Evolutionary conservation across 2,797 vertebrate species (phyloP), one percentile per base, ranked within the genome.

Genomic region (Rhabdomys pumilio): DNA sequence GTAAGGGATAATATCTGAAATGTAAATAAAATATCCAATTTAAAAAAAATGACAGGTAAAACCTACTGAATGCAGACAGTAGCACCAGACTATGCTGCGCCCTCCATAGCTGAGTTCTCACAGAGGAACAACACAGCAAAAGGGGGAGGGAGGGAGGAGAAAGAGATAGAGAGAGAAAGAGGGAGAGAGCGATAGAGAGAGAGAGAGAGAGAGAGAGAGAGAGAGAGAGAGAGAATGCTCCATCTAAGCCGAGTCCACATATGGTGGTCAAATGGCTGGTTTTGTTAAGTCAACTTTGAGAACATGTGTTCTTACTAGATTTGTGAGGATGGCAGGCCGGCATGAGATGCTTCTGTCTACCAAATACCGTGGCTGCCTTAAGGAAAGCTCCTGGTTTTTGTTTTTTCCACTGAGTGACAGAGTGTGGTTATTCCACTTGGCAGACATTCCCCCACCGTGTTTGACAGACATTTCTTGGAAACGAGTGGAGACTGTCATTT

Each of bases 391-490:
- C 4, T 57, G 38, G 14, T 1, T 1, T 72, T 72, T 38, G 34
- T 0, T 8, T 38, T 29, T 1, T 75, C 79, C 29, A 92, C 80
- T 81, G 72, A 84, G 8, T 72, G 80, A 92, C 67, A 76, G 77
- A 76, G 80, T 72, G 17, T 79, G 79, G 63, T 81, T 94, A 44
- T 81, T 95, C 31, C 73, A 26, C 19, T 73, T 81, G 83, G 79
- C 83, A 96, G 79, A 85, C 22, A 82, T 86, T 96, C 96, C 75
- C 91, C 92, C 75, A 61, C 72, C 73, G n/a, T 95, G 57, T 95
- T 97, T 87, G 89, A 93, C 83, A 97, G 89, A 83, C 31, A 57
- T 89, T 97, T 92, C 80, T 96, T 97, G 79, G 93, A 97, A 97
- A 91, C 91, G 65, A 96, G 86, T 38, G 20, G 53, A 96, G 53